These are phyloP conservation scores for Nansenia antarctica DNA, from an alignment of 2,113 vertebrate genomes.

Conservation along the genomic window DNA sequence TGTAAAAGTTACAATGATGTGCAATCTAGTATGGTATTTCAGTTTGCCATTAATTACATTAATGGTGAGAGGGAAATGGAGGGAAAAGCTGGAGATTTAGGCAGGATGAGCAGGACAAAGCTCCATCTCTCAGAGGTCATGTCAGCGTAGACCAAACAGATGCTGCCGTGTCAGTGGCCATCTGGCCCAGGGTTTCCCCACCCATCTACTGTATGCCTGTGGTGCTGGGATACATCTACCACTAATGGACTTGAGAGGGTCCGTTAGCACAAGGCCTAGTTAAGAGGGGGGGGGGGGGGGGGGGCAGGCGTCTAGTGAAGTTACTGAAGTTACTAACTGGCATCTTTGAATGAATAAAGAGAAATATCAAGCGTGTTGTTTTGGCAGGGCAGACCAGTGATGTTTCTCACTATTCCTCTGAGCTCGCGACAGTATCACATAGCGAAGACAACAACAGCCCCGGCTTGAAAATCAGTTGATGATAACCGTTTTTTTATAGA, in stretches of 20 bases:
- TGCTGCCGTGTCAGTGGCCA: constrained; percentile 32
- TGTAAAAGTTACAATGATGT: too few species aligned
- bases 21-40: too few species aligned
- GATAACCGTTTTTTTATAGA: constrained; percentile 62
- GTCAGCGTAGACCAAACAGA: constrained; percentile 34
- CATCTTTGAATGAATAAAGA: too few species aligned
- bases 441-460: constrained; percentile 45
- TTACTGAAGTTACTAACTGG: too few species aligned
- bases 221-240: constrained; percentile 12
- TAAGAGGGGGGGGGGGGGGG: too few species aligned
- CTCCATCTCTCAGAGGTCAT: constrained; percentile 33
- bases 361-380: too few species aligned
- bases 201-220: constrained; percentile 7
- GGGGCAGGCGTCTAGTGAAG: too few species aligned
- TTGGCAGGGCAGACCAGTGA: too few species aligned
- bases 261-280: too few species aligned
- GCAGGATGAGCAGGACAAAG: not conserved
- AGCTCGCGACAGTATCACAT: constrained; percentile 26
- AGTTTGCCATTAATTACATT: too few species aligned
- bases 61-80: too few species aligned
- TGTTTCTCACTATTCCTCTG: not conserved
- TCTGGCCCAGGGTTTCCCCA: constrained; percentile 24
- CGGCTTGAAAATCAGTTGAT: constrained; percentile 50
- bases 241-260: constrained; percentile 7
- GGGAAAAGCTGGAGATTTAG: not conserved